Base-by-base conservation (phyloP, 2,797 vertebrate species). In the Bovichtus variegatus region DNA sequence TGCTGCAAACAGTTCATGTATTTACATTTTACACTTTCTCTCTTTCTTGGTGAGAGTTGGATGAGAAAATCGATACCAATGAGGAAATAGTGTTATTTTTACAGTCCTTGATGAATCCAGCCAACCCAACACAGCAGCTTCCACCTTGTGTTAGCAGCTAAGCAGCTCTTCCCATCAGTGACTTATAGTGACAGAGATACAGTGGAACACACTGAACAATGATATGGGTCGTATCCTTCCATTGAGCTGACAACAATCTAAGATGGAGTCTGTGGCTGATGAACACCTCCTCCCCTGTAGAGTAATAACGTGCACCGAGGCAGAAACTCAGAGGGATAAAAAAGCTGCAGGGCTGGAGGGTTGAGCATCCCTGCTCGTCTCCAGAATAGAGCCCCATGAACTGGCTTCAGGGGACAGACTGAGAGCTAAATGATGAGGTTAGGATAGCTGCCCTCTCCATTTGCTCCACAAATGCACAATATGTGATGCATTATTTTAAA, bases 221-320 rank as follows among this genome's bases (percentile, higher is more conserved):
- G 87, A 87, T 82, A 85, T 71, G 74, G 79, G 78, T 74, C 67
- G 62, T 74, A 82, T 88, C 78, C 78, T 75, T 81, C 68, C 69
- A 46, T 31, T 47, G 40, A 79, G 68, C 77, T 74, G 87, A 88
- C 87, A 83, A 86, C 84, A 80, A 77, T 87, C 80, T 75, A 65
- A 86, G 78, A 89, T 86, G 74, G 80, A 82, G 86, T 74, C 72
- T 60, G 67, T 67, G 72, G 85, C 89, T 86, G 83, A 87, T 89
- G 87, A 88, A 85, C 82, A 86, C 77, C 78, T 81, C 84, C 76
- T 76, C 73, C 78, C 63, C 80, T 76, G 74, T 64, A 55, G 76
- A 87, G 85, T 89, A 89, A 92, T 91, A 89, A 90, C 11, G 19
- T 83, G 76, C 84, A 58, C 78, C 87, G 83, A 92, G 84, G 80